Conservation (phyloP, 2,888 invertebrate species). For the Choristoneura rosaceana region DNA sequence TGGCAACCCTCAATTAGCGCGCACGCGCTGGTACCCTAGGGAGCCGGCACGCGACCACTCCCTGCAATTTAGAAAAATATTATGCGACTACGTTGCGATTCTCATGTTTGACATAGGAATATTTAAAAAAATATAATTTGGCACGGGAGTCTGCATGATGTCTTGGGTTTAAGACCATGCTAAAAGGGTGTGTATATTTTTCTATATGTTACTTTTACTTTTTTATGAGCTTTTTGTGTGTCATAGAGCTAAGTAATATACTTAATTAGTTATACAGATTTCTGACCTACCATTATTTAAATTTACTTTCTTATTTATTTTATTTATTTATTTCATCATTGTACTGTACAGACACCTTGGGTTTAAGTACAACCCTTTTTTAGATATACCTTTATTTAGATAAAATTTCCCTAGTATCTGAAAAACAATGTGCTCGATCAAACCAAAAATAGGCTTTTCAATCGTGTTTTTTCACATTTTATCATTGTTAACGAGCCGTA, state of each 20-base stretch:
- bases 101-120: constrained; percentile 31
- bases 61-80: constrained; percentile 70
- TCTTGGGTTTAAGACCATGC: constrained; percentile 1
- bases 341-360: no score
- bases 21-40: constrained; percentile 76
- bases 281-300: background rate
- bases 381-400: no score
- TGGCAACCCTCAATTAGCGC: constrained; percentile 73
- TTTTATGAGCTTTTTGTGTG: no score
- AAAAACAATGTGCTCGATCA: background rate
- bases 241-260: background rate
- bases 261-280: background rate
- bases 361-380: no score
- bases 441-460: background rate
- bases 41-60: constrained; percentile 75
- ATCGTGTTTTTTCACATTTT: background rate
- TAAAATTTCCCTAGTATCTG: background rate
- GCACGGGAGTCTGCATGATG: constrained; percentile 15
- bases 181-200: background rate
- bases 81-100: constrained; percentile 50
- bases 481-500: constrained; percentile 14
- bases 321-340: no score
- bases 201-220: background rate
- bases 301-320: background rate
- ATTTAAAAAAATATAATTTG: constrained; percentile 3